A percentile compares a stretch with the other conserved stretches of the same genome.
These are phyloP conservation scores for Orchestes rusci DNA, from an alignment of 2,888 invertebrate genomes.

Conservation along the genomic window DNA sequence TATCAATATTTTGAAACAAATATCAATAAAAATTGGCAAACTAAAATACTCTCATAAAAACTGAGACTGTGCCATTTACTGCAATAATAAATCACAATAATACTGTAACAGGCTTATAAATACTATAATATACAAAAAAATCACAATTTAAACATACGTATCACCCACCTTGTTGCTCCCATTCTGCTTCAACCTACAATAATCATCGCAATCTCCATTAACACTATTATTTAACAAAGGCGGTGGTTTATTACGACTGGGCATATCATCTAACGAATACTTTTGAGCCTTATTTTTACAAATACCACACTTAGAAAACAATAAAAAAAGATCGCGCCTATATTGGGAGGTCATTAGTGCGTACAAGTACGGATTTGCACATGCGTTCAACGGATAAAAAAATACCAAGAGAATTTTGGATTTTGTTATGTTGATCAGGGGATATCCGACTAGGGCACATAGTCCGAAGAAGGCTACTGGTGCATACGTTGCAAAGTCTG, in stretches of 20 bases:
- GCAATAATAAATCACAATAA: too few species aligned
- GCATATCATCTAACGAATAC: slow-evolving; percentile 44
- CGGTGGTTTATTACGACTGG: slow-evolving; percentile 24
- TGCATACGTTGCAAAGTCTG: slow-evolving; percentile 78
- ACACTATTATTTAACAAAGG: slow-evolving; percentile 12
- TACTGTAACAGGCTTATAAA: too few species aligned
- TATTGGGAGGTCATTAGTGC: slow-evolving; percentile 86
- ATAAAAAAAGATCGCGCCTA: slow-evolving; percentile 62
- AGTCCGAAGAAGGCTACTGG: slow-evolving; percentile 86
- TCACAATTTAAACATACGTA: slow-evolving; percentile 1
- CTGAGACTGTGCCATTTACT: too few species aligned
- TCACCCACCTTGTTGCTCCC: neutral
- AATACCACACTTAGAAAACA: slow-evolving; percentile 56
- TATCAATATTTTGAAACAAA: too few species aligned
- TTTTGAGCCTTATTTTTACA: slow-evolving; percentile 47
- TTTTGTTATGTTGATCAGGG: slow-evolving; percentile 74
- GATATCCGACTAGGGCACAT: slow-evolving; percentile 76
- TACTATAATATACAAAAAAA: too few species aligned
- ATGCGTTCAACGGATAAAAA: slow-evolving; percentile 86
- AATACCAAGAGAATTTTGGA: slow-evolving; percentile 80
- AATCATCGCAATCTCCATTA: slow-evolving; percentile 3
- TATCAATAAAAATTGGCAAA: too few species aligned
- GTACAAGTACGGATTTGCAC: slow-evolving; percentile 88
- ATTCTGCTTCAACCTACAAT: neutral
- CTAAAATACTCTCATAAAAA: too few species aligned